Evolutionary conservation across 2,113 vertebrate genomes (phyloP).

Genomic region (Pyrgilauda ruficollis): DNA sequence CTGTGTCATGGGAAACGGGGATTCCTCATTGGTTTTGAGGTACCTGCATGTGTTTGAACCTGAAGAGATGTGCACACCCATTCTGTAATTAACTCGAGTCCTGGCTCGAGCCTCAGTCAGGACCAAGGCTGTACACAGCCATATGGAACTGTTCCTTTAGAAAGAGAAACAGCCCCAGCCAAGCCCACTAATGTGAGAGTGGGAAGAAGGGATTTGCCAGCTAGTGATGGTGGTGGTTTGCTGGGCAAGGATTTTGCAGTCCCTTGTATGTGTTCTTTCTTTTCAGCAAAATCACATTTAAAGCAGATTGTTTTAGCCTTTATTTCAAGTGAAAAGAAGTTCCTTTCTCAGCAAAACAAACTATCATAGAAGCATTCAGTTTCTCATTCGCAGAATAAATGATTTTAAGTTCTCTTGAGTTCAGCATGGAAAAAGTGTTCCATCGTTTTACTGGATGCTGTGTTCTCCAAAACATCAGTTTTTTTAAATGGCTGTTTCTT

Average conservation of each 20-base stretch:
- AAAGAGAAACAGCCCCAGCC: neutral
- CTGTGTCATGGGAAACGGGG: neutral
- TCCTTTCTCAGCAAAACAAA: constrained; percentile 39
- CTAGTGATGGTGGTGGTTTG: neutral
- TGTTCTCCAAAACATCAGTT: neutral
- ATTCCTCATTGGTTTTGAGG: neutral
- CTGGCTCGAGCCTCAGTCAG: neutral
- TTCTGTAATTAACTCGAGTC: neutral
- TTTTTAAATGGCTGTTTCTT: neutral
- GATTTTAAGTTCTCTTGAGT: neutral
- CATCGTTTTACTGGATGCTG: neutral
- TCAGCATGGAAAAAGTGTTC: neutral
- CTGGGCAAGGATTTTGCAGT: neutral
- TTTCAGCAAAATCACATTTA: neutral
- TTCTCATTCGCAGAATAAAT: constrained; percentile 21
- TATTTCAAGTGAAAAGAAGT: constrained; percentile 6
- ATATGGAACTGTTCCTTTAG: neutral
- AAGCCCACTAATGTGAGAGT: neutral
- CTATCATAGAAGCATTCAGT: neutral
- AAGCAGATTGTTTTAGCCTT: constrained; percentile 9
- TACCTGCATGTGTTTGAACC: neutral
- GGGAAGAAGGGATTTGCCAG: neutral
- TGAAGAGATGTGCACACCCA: neutral
- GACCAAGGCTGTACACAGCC: neutral
- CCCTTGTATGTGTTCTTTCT: neutral